Percentiles rank a stretch among this genome's conserved stretches.
Evolutionary conservation across 2,888 invertebrate genomes (phyloP).

Genomic region (Yponomeuta plumbellus): DNA sequence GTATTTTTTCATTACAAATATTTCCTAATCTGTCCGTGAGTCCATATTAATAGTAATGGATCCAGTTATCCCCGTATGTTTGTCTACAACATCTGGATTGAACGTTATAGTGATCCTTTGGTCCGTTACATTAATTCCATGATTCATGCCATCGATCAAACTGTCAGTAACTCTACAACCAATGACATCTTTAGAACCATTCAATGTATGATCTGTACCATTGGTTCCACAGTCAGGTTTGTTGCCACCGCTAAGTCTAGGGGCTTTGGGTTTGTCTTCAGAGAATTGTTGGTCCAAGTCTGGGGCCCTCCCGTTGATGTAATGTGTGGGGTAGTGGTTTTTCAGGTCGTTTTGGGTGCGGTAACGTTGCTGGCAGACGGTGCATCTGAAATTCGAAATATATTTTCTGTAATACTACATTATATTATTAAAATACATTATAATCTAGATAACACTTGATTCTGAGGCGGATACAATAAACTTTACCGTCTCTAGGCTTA

Average conservation of each 20-base stretch:
- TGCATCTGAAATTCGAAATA: slow-evolving; percentile 47
- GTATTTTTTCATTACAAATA: not conserved
- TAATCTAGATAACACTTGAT: no score
- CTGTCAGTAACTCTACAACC: not conserved
- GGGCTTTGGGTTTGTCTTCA: not conserved
- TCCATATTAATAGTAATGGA: slow-evolving; percentile 14
- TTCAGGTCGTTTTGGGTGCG: slow-evolving; percentile 60
- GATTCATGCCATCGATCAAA: not conserved
- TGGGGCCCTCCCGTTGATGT: slow-evolving; percentile 27
- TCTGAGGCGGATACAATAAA: no score
- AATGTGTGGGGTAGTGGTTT: slow-evolving; percentile 63
- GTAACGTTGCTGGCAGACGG: slow-evolving; percentile 57
- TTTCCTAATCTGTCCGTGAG: not conserved
- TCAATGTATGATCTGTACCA: no score
- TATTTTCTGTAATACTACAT: not conserved
- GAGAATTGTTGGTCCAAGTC: not conserved
- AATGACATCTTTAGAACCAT: no score
- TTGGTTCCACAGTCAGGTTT: not conserved
- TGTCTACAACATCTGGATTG: slow-evolving; percentile 12
- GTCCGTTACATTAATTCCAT: not conserved
- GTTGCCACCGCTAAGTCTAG: no score
- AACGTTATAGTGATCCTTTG: slow-evolving; percentile 15
- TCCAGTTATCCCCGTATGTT: not conserved
- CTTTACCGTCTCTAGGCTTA: no score
- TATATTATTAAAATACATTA: no score